Evolutionary conservation across 2,113 vertebrate genomes (phyloP), one percentile per base, ranked within the genome.

Genomic region (Pomatorhinus ruficollis): DNA sequence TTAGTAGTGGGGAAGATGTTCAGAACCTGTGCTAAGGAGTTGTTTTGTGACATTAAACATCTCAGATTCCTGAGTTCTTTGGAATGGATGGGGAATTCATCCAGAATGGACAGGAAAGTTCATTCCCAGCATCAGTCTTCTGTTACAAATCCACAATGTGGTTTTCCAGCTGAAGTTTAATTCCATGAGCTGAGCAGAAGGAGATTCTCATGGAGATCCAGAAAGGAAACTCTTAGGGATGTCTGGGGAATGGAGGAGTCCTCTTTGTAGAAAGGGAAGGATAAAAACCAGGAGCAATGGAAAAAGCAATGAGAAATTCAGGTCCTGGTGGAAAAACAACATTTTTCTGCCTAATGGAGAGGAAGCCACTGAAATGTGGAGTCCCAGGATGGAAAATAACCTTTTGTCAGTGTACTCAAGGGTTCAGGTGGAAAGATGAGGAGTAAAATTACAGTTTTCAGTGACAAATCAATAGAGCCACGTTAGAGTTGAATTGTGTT

Each of bases 141-240:
- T 37, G 22, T 35, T 35, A 24, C 31, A 49, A 7, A 35, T 30
- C 8, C 12, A 1, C 12, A 27, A 0, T 0, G 0, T 10, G 60
- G 63, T 70, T 68, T 52, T 22, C 25, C 66, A 39, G 42, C 28
- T 76, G 10, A 5, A 5, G 7, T 80, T 68, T 5, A 13, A 18
- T 45, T 24, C 3, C n/a, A 1, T 23, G 87, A 78, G 69, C 47
- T 66, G 31, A 14, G 37, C 33, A 77, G 40, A 10, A 66, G 10
- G 28, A 27, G 50, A 35, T 72, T 68, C 40, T 52, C 76, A 3
- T 47, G 42, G 52, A 81, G 15, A 9, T 61, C 15, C 9, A 30
- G 30, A 27, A 54, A 47, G 20, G 64, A 33, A 28, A 50, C 11
- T 35, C 25, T 24, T 10, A 6, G 1, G 9, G 23, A 30, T 21